A percentile compares a stretch with the other conserved stretches of the same genome.
phyloP scores from a whole-genome alignment of 2,888 invertebrate genomes.

The Stenoptilia bipunctidactyla region DNA sequence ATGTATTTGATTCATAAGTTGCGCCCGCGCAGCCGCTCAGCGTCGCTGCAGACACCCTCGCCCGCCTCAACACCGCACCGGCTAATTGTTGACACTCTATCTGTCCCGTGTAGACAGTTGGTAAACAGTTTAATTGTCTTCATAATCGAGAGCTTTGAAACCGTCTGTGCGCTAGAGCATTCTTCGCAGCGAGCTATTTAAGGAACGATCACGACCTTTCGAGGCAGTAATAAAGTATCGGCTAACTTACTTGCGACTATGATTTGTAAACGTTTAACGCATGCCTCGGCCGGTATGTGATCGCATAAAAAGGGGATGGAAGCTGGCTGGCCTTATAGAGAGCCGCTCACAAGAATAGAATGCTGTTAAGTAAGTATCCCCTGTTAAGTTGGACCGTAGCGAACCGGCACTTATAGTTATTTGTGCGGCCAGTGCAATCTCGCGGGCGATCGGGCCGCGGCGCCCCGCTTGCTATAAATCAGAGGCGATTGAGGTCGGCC shows the following conservation, averaged over 20 bases:
- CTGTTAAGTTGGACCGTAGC: slow-evolving; percentile 11
- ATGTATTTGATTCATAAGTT: slow-evolving; percentile 67
- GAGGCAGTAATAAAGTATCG: too few species aligned
- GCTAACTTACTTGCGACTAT: too few species aligned
- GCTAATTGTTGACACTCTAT: neutral
- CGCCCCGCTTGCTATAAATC: slow-evolving; percentile 49
- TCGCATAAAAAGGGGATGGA: slow-evolving; percentile 1
- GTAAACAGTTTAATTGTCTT: too few species aligned
- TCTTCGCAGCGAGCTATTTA: too few species aligned
- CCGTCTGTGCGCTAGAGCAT: too few species aligned
- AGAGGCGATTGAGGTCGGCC: slow-evolving; percentile 56
- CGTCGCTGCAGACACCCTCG: too few species aligned
- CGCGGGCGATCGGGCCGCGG: slow-evolving; percentile 25
- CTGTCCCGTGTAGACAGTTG: neutral
- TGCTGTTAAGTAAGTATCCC: neutral
- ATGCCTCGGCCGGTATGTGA: neutral
- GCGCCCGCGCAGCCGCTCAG: slow-evolving; percentile 21
- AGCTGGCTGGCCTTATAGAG: neutral
- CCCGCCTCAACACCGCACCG: slow-evolving; percentile 13
- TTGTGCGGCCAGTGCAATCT: slow-evolving; percentile 37
- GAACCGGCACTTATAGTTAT: slow-evolving; percentile 29
- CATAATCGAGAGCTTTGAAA: too few species aligned
- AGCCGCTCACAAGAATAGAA: slow-evolving; percentile 12
- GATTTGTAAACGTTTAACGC: neutral
- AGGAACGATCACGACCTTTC: too few species aligned